A percentile compares a stretch with the other conserved stretches of the same genome.
Evolutionary conservation across 2,888 invertebrate species (phyloP).

Genomic region (Anthophora plumipes): DNA sequence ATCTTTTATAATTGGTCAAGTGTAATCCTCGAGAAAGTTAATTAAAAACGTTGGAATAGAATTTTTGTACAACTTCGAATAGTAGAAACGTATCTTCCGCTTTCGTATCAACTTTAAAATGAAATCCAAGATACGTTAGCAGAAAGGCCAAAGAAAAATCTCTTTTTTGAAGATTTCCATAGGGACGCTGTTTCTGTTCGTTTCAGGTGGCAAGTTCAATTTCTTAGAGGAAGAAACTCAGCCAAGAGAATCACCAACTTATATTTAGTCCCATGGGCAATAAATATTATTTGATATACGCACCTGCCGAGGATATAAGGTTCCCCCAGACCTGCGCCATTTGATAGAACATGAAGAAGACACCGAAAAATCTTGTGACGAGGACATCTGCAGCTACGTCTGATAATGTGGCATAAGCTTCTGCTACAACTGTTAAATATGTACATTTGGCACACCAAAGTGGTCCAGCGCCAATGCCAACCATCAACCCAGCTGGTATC

Average conservation of each 20-base stretch:
- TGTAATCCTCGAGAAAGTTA: no score
- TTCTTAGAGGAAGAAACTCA: neutral
- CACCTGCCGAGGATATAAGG: conserved; percentile 93
- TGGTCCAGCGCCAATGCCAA: conserved; percentile 96
- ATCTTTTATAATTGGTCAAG: no score
- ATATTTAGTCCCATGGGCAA: neutral
- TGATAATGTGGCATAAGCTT: conserved; percentile 91
- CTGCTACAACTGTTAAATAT: conserved; percentile 93
- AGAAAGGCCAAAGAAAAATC: no score
- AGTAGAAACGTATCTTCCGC: no score
- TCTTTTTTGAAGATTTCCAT: no score
- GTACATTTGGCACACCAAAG: conserved; percentile 98
- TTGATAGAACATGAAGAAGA: conserved; percentile 98
- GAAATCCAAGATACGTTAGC: no score
- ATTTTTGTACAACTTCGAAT: no score
- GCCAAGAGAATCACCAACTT: neutral
- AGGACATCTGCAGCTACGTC: conserved; percentile 90
- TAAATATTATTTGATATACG: conserved; percentile 74
- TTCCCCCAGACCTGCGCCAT: conserved; percentile 98
- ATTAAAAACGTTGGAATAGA: no score
- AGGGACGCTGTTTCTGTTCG: no score
- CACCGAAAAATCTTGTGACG: conserved; percentile 96
- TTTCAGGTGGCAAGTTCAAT: no score
- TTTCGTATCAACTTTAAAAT: no score
- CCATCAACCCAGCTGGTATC: conserved; percentile 92